A percentile compares a stretch with the other conserved stretches of the same genome.
These are phyloP conservation scores for Merodon equestris DNA, from an alignment of 2,888 invertebrate species.

Conservation along the genomic window DNA sequence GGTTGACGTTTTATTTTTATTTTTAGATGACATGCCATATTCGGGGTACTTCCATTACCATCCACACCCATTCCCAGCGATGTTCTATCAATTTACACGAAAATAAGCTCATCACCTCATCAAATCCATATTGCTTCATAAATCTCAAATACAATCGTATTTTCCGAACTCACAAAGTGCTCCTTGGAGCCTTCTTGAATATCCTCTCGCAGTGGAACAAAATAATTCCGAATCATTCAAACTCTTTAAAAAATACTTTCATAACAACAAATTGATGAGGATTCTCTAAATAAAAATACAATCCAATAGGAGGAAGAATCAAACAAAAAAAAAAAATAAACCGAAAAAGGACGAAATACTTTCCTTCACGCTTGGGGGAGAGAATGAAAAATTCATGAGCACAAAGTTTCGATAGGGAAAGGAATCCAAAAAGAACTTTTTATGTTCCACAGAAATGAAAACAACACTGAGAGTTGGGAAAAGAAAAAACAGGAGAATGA, in stretches of 20 bases:
- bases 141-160: constrained; percentile 5
- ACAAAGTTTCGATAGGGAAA: constrained; percentile 50
- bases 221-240: constrained; percentile 38
- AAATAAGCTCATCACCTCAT: constrained; percentile 17
- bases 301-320: too few species aligned
- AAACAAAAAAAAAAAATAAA: constrained; percentile 14
- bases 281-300: constrained; percentile 25
- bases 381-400: constrained; percentile 65
- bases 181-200: constrained; percentile 21
- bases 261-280: constrained; percentile 63
- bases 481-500: constrained; percentile 4
- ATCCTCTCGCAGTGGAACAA: background rate
- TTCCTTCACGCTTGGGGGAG: constrained; percentile 4
- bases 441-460: constrained; percentile 16
- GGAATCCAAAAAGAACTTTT: constrained; percentile 19
- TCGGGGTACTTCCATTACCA: background rate
- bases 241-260: constrained; percentile 63
- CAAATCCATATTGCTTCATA: constrained; percentile 14
- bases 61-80: background rate
- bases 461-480: constrained; percentile 20
- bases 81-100: background rate
- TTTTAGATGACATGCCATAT: too few species aligned
- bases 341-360: constrained; percentile 4
- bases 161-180: constrained; percentile 30
- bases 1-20: too few species aligned